These are phyloP conservation scores for Tipula lateralis DNA, from an alignment of 2,888 invertebrate species.

Conservation along the genomic window DNA sequence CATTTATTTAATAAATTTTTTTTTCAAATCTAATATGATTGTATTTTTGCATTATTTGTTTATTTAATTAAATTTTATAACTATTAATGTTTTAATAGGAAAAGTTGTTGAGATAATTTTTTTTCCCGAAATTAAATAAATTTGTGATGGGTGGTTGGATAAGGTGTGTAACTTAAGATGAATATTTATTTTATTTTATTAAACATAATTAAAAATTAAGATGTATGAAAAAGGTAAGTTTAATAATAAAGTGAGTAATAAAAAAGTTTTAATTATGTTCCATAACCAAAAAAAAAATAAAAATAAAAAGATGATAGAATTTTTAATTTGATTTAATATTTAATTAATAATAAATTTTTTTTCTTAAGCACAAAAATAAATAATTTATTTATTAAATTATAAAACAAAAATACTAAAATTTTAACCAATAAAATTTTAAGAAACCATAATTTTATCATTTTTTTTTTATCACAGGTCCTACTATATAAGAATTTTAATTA, in stretches of 20 bases:
- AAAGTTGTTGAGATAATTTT: not conserved
- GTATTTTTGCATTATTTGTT: constrained; percentile 24
- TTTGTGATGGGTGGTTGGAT: not conserved
- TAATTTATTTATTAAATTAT: constrained; percentile 11
- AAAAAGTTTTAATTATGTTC: not conserved
- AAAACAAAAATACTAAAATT: not conserved
- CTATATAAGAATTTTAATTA: constrained; percentile 27
- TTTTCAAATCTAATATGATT: constrained; percentile 14
- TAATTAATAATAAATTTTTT: not conserved
- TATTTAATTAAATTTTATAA: not conserved
- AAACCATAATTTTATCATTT: not conserved
- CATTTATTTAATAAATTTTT: not conserved
- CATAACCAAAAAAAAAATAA: not conserved
- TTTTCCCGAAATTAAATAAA: not conserved
- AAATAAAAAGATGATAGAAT: not conserved
- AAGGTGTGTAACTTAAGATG: not conserved
- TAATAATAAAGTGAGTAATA: not conserved
- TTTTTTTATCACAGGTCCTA: constrained; percentile 27
- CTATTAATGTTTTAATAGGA: not conserved
- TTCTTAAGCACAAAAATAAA: not conserved
- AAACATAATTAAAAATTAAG: not conserved
- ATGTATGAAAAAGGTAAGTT: not conserved
- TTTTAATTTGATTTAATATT: constrained; percentile 11
- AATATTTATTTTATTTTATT: not conserved
- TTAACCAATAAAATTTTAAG: not conserved